A percentile compares a stretch with the other conserved stretches of the same genome.
phyloP scores from a whole-genome alignment of 2,113 vertebrate species.

The Blennius ocellaris region DNA sequence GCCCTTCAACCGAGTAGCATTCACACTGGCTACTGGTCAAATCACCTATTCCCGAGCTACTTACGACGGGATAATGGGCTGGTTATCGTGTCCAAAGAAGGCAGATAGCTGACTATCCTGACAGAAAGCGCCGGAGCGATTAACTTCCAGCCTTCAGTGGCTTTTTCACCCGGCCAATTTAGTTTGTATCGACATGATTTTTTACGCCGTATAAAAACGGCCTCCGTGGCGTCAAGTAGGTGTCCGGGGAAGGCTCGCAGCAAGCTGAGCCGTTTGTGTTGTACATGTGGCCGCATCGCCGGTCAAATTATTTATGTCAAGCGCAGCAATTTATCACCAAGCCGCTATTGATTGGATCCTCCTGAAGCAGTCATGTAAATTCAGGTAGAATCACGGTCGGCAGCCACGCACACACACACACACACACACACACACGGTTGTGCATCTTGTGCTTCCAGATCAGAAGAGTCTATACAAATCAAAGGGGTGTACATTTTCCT shows the following conservation, averaged over 20 bases:
- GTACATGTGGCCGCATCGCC: conserved; percentile 52
- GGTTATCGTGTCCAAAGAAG: conserved; percentile 65
- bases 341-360: conserved; percentile 77
- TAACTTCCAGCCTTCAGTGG: conserved; percentile 35
- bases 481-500: conserved; percentile 27
- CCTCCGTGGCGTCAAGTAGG: conserved; percentile 49
- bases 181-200: conserved; percentile 37
- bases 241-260: conserved; percentile 35
- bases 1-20: conserved; percentile 69
- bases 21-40: conserved; percentile 79
- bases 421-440: conserved; percentile 2
- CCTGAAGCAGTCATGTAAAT: conserved; percentile 75
- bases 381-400: conserved; percentile 63
- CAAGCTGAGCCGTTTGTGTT: conserved; percentile 59
- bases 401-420: conserved; percentile 40
- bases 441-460: conserved; percentile 22
- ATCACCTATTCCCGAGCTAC: conserved; percentile 70
- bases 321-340: conserved; percentile 74
- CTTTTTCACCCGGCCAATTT: conserved; percentile 19
- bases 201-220: conserved; percentile 26
- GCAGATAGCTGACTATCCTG: conserved; percentile 57
- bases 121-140: conserved; percentile 37
- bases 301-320: conserved; percentile 76
- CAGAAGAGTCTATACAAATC: conserved; percentile 37
- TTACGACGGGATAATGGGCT: conserved; percentile 66